Evolutionary conservation across 1,140 invertebrate genomes (phyloP).

Genomic region (Periplaneta americana): DNA sequence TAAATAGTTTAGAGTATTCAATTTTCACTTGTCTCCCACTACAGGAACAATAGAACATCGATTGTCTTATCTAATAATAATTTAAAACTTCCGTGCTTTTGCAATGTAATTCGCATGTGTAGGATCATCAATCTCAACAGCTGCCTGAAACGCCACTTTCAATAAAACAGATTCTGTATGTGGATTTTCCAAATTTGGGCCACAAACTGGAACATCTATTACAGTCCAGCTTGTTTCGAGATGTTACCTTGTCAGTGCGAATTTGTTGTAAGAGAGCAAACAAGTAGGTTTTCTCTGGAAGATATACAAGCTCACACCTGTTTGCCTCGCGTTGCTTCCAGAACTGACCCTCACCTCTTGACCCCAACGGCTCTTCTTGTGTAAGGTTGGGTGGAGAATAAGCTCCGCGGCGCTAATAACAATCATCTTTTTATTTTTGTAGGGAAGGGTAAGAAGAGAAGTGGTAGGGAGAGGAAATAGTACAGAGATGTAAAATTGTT

Average conservation of each 20-base stretch:
- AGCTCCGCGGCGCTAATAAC: not conserved
- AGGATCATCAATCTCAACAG: no score
- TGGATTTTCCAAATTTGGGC: no score
- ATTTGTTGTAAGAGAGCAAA: not conserved
- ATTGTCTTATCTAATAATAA: no score
- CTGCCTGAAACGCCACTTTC: no score
- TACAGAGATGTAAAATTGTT: not conserved
- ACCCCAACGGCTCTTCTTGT: not conserved
- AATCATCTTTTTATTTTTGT: not conserved
- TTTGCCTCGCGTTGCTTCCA: not conserved
- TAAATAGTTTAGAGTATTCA: no score
- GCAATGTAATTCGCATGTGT: no score
- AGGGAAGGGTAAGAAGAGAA: not conserved
- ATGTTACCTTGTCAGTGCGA: not conserved
- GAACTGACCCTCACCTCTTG: not conserved
- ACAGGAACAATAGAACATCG: no score
- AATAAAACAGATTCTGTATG: no score
- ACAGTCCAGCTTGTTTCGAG: not conserved
- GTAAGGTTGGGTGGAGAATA: not conserved
- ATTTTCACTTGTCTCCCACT: no score
- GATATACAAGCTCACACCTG: not conserved
- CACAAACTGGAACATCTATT: no score
- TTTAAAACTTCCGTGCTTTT: no score
- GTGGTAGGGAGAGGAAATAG: not conserved
- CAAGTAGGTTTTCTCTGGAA: not conserved